Base-by-base conservation (phyloP, 2,797 vertebrate species). In the Dermochelys coriacea region DNA sequence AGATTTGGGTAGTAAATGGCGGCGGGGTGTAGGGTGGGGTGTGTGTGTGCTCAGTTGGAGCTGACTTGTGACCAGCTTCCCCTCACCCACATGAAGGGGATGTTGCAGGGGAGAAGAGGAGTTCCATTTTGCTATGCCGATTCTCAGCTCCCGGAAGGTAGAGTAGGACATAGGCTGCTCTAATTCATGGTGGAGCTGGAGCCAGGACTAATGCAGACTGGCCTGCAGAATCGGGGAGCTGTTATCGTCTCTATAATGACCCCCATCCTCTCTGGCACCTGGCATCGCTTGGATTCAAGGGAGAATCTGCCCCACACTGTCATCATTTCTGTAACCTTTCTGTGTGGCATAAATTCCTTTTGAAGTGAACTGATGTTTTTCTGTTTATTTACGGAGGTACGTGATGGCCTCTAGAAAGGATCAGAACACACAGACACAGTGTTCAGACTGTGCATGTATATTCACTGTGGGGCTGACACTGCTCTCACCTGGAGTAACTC, bases 341-440 rank as follows among this genome's bases (percentile, higher is more conserved):
- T 12, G 0, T 0, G 0, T 8, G 75, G 85, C 41, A 37, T 21
- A 41, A n/a, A 10, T 52, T 23, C 50, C 2, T 74, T 90, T 82
- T 57, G 57, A 59, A n/a, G 18, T 19, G 71, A 92, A 89, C 4
- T 85, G 10, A 61, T 71, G 15, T 23, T 54, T 91, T 75, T 80
- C 87, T 90, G 45, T 45, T 93, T 83, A 31, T 64, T 89, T 91
- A 84, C 91, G 51, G 78, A 95, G 47, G 27, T 4, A 19, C 0
- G 8, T 0, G 4, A 80, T 34, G 74, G 27, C 15, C 86, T 91
- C 91, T 27, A 61, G 45, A 80, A 93, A 61, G 68, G 50, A 85
- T 50, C 55, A 81, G 49, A 61, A 50, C 47, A 86, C 4, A 25
- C 18, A 37, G n/a, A 57, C 34, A n/a, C 64, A 61, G n/a, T 21